Conservation (phyloP, 2,888 invertebrate species). For the Brachynemurus nebulosus region DNA sequence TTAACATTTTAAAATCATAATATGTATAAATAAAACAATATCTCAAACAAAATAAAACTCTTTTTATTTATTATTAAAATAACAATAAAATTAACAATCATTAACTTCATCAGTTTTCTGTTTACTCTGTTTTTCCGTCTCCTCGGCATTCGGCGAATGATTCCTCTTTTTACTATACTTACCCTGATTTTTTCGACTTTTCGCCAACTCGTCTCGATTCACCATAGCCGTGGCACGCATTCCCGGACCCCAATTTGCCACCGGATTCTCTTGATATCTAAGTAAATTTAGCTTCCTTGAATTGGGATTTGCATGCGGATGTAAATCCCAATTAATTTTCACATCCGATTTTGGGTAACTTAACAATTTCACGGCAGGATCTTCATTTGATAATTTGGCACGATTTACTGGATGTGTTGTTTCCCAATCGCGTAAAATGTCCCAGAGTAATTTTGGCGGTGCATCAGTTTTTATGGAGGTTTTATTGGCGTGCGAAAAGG, state of each 20-base stretch:
- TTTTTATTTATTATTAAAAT: no score
- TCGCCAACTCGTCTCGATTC: constrained; percentile 43
- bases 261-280: constrained; percentile 78
- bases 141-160: constrained; percentile 17
- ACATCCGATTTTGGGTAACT: constrained; percentile 33
- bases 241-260: constrained; percentile 85
- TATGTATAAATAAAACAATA: no score
- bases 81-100: no score
- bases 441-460: constrained; percentile 78
- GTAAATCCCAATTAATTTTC: constrained; percentile 36
- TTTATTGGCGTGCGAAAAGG: constrained; percentile 79
- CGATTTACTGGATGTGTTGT: constrained; percentile 49
- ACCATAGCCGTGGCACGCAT: constrained; percentile 62
- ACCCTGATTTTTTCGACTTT: constrained; percentile 52
- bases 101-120: constrained; percentile 3
- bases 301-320: constrained; percentile 63
- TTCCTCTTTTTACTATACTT: constrained; percentile 35
- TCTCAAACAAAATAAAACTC: no score
- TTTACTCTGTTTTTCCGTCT: constrained; percentile 7
- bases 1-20: no score
- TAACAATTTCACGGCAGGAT: constrained; percentile 41
- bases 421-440: constrained; percentile 75
- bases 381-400: constrained; percentile 39
- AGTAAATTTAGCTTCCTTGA: constrained; percentile 59
- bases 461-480: constrained; percentile 89